Percentiles rank a stretch among this genome's conserved stretches.
Evolutionary conservation across 2,797 vertebrate genomes (phyloP).

Genomic region (Sebastes itinus): DNA sequence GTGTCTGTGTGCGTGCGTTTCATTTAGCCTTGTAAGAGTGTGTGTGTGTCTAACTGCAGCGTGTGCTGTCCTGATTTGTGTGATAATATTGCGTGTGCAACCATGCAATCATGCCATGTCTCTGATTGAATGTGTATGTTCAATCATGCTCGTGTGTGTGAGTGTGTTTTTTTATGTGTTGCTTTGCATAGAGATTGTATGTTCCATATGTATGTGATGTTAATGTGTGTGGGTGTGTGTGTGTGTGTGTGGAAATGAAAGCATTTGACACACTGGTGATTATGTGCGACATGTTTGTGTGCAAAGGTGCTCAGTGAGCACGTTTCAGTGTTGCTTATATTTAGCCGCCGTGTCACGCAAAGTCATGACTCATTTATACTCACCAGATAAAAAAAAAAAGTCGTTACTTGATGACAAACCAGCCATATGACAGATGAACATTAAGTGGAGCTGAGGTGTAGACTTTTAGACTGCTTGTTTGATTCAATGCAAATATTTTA

Average conservation of each 20-base stretch:
- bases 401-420: neutral
- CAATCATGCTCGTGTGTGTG: neutral
- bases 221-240: neutral
- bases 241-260: neutral
- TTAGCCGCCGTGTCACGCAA: slow-evolving; percentile 31
- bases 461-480: neutral
- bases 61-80: slow-evolving; percentile 25
- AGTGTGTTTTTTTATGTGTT: neutral
- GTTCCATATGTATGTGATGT: slow-evolving; percentile 8
- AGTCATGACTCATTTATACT: slow-evolving; percentile 27
- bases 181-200: neutral
- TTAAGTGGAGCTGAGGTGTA: neutral
- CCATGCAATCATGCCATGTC: neutral
- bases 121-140: neutral
- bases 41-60: slow-evolving; percentile 4
- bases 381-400: neutral
- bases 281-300: slow-evolving; percentile 22
- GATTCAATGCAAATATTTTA: neutral
- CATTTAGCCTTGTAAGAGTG: slow-evolving; percentile 15
- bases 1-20: neutral
- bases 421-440: neutral
- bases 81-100: slow-evolving; percentile 3
- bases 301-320: neutral
- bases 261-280: slow-evolving; percentile 38
- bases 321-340: slow-evolving; percentile 23